Conservation (phyloP, 1,140 invertebrate genomes). For the Leptinotarsa texana region DNA sequence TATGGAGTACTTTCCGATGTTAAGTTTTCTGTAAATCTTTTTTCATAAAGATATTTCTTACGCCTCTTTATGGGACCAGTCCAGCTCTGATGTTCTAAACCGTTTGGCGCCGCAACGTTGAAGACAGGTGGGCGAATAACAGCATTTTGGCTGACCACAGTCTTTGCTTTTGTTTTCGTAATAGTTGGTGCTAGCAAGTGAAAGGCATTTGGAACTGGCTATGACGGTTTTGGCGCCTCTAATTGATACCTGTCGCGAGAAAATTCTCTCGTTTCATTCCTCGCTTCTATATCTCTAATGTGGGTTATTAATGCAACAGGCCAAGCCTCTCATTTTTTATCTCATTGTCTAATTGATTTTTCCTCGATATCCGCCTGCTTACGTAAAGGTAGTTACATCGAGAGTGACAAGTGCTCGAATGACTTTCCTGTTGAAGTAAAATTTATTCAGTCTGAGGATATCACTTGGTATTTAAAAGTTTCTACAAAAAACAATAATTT, state of each 20-base stretch:
- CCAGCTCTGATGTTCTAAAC: slow-evolving; percentile 7
- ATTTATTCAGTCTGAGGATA: no score
- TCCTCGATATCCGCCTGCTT: background rate
- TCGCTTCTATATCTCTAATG: slow-evolving; percentile 1
- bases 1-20: no score
- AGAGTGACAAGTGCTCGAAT: background rate
- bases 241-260: slow-evolving; percentile 26
- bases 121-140: slow-evolving; percentile 25
- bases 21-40: no score
- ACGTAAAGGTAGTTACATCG: slow-evolving; percentile 5
- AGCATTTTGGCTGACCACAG: slow-evolving; percentile 15
- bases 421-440: background rate
- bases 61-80: background rate
- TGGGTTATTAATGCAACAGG: slow-evolving; percentile 9
- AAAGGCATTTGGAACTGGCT: background rate
- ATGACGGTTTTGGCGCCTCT: slow-evolving; percentile 27
- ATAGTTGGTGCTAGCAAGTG: slow-evolving; percentile 14
- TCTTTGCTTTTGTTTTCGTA: slow-evolving; percentile 25
- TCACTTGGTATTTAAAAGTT: no score
- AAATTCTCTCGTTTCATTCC: slow-evolving; percentile 5
- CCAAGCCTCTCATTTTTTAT: slow-evolving; percentile 10
- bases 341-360: background rate
- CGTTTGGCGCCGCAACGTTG: slow-evolving; percentile 13
- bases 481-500: no score
- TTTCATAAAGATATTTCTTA: no score